Conservation (phyloP, 1,140 invertebrate species). For the Bombus huntii region DNA sequence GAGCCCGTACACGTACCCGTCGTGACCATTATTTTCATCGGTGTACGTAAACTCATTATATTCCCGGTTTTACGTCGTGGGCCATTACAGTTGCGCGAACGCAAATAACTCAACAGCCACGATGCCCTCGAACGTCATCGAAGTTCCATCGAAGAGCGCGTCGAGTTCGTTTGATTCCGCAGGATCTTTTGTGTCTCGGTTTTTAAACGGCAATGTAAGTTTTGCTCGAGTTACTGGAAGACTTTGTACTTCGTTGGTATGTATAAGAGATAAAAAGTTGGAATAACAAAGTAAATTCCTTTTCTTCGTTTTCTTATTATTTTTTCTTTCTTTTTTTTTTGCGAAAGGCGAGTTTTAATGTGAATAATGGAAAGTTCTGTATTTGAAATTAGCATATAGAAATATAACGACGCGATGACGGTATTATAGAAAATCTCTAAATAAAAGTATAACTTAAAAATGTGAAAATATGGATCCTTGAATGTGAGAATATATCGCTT, state of each 20-base stretch:
- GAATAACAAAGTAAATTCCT: not conserved
- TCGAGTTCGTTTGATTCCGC: not conserved
- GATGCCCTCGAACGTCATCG: not conserved
- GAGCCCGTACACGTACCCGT: constrained; percentile 17
- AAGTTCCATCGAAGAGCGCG: not conserved
- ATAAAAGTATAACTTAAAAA: not conserved
- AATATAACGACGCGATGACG: not conserved
- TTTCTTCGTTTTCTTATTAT: not conserved
- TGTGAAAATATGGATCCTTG: not conserved
- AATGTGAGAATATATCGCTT: not conserved
- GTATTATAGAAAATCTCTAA: not conserved
- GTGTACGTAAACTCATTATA: constrained; percentile 48
- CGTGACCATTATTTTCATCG: constrained; percentile 30
- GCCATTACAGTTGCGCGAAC: not conserved
- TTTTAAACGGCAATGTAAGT: not conserved
- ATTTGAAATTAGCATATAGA: not conserved
- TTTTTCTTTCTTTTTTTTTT: not conserved
- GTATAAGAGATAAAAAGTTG: not conserved
- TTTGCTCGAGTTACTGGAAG: not conserved
- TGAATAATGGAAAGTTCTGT: not conserved
- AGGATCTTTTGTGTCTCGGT: not conserved
- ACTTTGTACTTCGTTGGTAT: not conserved
- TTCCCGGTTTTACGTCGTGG: not conserved
- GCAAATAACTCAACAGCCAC: not conserved
- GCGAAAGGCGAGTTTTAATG: not conserved